Evolutionary conservation across 1,140 invertebrate species (phyloP).

Genomic region (Drosophila saltans): DNA sequence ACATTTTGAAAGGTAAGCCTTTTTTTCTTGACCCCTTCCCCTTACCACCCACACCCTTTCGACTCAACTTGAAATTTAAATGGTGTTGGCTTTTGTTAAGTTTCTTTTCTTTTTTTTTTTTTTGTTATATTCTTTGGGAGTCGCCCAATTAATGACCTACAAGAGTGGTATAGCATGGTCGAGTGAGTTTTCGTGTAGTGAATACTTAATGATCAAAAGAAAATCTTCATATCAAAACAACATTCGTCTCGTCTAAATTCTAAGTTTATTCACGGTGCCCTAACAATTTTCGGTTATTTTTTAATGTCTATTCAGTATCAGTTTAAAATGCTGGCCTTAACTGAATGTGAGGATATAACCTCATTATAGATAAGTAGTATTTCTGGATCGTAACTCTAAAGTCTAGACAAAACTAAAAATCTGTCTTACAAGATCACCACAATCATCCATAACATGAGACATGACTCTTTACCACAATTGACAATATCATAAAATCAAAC

Average conservation of each 20-base stretch:
- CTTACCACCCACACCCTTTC: background rate
- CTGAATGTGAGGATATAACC: too few relatives aligned
- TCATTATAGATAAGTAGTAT: too few relatives aligned
- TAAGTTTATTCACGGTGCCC: background rate
- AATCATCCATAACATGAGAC: background rate
- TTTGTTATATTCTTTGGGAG: slow-evolving; percentile 12
- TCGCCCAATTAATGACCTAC: slow-evolving; percentile 16
- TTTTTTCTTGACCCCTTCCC: slow-evolving; percentile 16
- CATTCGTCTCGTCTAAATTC: background rate
- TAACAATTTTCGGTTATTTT: too few relatives aligned
- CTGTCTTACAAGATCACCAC: background rate
- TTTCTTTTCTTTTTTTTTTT: slow-evolving; percentile 23
- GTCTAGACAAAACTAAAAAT: background rate
- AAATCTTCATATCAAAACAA: background rate
- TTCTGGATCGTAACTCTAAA: too few relatives aligned
- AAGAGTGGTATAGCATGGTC: slow-evolving; percentile 1
- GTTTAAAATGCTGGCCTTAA: too few relatives aligned
- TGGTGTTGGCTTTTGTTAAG: slow-evolving; percentile 35
- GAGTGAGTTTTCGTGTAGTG: slow-evolving; percentile 5
- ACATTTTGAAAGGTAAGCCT: slow-evolving; percentile 50
- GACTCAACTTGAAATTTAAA: slow-evolving; percentile 49
- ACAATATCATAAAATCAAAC: background rate
- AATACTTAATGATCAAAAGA: slow-evolving; percentile 4
- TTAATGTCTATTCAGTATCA: too few relatives aligned
- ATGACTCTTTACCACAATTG: background rate